A percentile compares a stretch with the other conserved stretches of the same genome.
Conservation (phyloP, 2,113 vertebrate genomes). For the Nesogale talazaci region DNA sequence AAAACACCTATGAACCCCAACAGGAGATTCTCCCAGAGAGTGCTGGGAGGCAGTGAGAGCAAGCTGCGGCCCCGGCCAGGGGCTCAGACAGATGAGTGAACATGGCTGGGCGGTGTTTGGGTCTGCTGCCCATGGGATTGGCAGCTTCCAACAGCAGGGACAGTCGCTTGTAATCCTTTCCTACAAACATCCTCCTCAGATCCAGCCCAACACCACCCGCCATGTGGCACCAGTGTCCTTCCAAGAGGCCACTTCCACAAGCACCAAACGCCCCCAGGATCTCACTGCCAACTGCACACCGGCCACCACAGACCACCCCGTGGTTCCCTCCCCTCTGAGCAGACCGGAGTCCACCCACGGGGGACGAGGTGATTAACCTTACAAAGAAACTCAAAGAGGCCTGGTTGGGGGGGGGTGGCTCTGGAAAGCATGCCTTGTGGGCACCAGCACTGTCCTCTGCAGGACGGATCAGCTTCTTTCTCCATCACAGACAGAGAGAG, state of each 20-base stretch:
- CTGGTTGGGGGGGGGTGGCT: accelerated
- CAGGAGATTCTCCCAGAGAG: no score
- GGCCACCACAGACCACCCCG: neutral
- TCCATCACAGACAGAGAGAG: neutral
- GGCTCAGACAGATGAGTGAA: neutral
- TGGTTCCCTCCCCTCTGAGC: neutral
- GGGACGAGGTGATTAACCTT: neutral
- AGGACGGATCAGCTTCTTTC: neutral
- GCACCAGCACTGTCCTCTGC: neutral
- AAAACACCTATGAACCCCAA: neutral
- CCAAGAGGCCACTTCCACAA: no score
- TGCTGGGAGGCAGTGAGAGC: no score
- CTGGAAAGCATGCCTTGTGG: neutral
- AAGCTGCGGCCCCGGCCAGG: no score
- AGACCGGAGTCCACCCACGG: accelerated
- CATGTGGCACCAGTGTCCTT: no score
- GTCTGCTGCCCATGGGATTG: no score
- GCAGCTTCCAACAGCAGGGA: no score
- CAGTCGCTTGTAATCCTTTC: neutral
- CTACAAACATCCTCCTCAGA: no score
- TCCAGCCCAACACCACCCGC: neutral
- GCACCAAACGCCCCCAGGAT: neutral
- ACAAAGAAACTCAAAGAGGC: neutral
- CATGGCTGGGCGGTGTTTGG: neutral
- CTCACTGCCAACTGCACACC: neutral